These are phyloP conservation scores for Pachyramphus minor DNA, from an alignment of 2,113 vertebrate species.

Conservation along the genomic window DNA sequence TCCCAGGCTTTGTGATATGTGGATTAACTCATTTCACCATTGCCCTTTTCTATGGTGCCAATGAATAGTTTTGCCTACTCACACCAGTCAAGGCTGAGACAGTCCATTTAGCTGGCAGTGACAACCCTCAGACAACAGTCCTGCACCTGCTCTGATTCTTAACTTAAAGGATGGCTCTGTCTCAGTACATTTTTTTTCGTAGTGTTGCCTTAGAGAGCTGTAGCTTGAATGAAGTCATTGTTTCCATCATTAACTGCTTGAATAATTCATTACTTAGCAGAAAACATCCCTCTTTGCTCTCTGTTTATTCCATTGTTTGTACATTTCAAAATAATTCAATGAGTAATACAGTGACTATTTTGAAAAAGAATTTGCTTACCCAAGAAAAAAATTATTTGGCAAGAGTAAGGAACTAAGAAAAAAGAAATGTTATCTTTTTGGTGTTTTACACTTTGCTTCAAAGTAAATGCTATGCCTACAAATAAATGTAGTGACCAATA, in stretches of 20 bases:
- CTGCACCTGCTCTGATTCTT: constrained; percentile 51
- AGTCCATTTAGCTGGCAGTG: background rate
- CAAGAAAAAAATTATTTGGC: background rate
- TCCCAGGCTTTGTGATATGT: background rate
- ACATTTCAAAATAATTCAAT: background rate
- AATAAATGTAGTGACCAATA: constrained; percentile 16
- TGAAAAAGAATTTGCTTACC: background rate
- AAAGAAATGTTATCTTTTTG: background rate
- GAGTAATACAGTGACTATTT: background rate
- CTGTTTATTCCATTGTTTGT: background rate
- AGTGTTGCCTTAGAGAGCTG: background rate
- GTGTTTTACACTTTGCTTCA: background rate
- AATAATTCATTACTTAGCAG: constrained; percentile 62
- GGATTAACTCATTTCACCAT: background rate
- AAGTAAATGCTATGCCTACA: constrained; percentile 21
- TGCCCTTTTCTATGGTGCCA: background rate
- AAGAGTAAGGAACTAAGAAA: background rate
- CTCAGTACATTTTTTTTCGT: background rate
- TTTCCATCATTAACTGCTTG: constrained; percentile 40
- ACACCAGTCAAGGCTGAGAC: background rate
- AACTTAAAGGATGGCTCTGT: constrained; percentile 37
- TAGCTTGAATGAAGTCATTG: constrained; percentile 40
- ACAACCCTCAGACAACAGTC: background rate
- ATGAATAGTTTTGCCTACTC: constrained; percentile 22
- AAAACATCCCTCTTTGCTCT: constrained; percentile 36